Conservation (phyloP, 1,140 invertebrate species). For the Aradophagus sp. region DNA sequence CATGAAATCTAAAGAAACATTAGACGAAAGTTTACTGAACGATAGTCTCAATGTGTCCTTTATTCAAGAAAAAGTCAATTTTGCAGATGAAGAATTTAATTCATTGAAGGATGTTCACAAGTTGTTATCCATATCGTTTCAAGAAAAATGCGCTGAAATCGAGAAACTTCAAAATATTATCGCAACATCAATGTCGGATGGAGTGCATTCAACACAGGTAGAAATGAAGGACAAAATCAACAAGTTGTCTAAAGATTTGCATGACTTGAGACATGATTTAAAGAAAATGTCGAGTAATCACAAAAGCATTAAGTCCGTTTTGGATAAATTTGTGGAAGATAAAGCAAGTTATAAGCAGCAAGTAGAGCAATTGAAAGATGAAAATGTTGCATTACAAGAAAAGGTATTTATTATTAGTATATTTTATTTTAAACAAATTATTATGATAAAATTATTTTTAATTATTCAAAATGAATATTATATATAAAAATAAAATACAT, state of each 20-base stretch:
- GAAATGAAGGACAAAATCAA: constrained; percentile 41
- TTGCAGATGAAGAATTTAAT: constrained; percentile 50
- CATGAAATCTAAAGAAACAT: constrained; percentile 58
- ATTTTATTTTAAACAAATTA: constrained; percentile 8
- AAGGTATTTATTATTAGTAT: constrained; percentile 16
- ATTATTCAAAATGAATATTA: too few species aligned
- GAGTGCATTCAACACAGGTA: constrained; percentile 9
- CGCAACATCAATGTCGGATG: constrained; percentile 9
- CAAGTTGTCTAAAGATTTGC: constrained; percentile 26
- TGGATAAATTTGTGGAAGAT: constrained; percentile 39
- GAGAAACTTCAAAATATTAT: constrained; percentile 47
- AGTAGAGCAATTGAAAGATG: constrained; percentile 50
- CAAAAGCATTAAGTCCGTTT: constrained; percentile 15
- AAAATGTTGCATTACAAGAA: constrained; percentile 58
- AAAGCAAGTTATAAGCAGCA: constrained; percentile 10
- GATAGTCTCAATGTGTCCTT: constrained; percentile 50
- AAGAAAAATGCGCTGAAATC: constrained; percentile 57
- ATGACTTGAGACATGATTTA: constrained; percentile 26
- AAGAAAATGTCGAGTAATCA: constrained; percentile 25
- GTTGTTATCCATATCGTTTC: constrained; percentile 35
- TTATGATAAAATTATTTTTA: too few species aligned
- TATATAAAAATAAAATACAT: too few species aligned
- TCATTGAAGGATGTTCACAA: constrained; percentile 49
- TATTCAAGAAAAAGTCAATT: constrained; percentile 56
- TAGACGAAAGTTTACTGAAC: constrained; percentile 56